These are phyloP conservation scores for Phataginus tetradactyla DNA, from an alignment of 2,797 vertebrate genomes.

Conservation along the genomic window DNA sequence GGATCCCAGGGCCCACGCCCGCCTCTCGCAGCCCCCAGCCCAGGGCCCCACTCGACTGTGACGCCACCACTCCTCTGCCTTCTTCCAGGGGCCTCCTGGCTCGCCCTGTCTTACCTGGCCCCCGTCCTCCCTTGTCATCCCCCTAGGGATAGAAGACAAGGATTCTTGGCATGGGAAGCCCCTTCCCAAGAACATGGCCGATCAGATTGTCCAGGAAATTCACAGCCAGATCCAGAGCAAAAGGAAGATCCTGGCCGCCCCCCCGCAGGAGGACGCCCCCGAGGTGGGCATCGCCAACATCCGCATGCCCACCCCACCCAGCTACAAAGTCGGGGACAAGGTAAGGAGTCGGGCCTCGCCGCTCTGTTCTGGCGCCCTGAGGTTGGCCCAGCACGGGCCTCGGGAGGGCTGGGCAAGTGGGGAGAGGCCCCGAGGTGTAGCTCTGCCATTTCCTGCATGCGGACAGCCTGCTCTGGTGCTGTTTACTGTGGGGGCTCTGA, in stretches of 20 bases:
- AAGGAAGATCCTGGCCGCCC: slow-evolving; percentile 92
- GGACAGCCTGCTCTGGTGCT: neutral
- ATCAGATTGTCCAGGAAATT: slow-evolving; percentile 93
- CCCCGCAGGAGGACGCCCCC: slow-evolving; percentile 93
- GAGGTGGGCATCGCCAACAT: slow-evolving; percentile 92
- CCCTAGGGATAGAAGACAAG: slow-evolving; percentile 94
- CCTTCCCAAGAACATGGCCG: slow-evolving; percentile 95
- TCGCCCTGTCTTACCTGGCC: neutral
- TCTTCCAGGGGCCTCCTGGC: neutral
- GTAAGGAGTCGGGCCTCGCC: slow-evolving; percentile 80
- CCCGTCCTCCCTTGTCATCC: neutral
- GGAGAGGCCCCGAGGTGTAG: neutral
- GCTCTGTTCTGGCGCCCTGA: neutral
- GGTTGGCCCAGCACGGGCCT: neutral
- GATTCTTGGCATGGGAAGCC: slow-evolving; percentile 96
- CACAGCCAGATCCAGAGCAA: slow-evolving; percentile 92
- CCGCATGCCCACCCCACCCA: slow-evolving; percentile 94
- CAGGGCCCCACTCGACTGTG: neutral
- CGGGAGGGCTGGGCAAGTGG: neutral
- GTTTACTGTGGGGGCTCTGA: neutral
- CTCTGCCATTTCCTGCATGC: neutral
- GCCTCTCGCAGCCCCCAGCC: neutral
- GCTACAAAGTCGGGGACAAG: slow-evolving; percentile 96
- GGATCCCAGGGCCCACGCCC: neutral
- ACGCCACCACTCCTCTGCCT: neutral